These are phyloP conservation scores for Microplitis mediator DNA, from an alignment of 1,140 invertebrate genomes.

Conservation along the genomic window DNA sequence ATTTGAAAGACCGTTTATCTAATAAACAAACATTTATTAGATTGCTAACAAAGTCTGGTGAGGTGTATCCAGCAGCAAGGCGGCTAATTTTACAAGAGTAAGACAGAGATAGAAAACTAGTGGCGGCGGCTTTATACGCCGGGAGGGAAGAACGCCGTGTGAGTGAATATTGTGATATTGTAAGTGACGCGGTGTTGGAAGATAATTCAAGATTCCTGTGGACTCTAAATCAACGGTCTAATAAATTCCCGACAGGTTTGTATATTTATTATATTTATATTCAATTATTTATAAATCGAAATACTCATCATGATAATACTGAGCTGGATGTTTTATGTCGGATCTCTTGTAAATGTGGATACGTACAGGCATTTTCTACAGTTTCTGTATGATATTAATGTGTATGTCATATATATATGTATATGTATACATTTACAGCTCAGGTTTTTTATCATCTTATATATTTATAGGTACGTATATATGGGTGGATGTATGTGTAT, in stretches of 20 bases:
- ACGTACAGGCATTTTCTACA: too few species aligned
- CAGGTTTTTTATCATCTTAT: too few species aligned
- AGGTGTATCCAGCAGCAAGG: neutral
- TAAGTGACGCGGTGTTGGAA: slow-evolving; percentile 20
- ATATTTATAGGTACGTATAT: neutral
- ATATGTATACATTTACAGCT: too few species aligned
- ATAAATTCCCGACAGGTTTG: slow-evolving; percentile 12
- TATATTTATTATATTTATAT: slow-evolving; percentile 2
- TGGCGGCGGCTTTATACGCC: slow-evolving; percentile 12
- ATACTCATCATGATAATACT: too few species aligned
- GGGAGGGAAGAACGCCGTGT: slow-evolving; percentile 11
- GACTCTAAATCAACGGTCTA: neutral
- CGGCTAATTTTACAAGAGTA: slow-evolving; percentile 4
- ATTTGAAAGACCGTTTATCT: slow-evolving; percentile 9
- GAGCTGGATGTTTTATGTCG: too few species aligned
- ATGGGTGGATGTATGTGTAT: neutral
- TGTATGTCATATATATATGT: too few species aligned
- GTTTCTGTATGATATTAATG: too few species aligned
- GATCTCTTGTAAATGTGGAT: too few species aligned
- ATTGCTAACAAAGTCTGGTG: neutral
- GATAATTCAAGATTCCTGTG: neutral
- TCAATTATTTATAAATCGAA: neutral
- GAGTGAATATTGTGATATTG: slow-evolving; percentile 28
- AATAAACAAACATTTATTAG: neutral
- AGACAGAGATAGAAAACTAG: slow-evolving; percentile 22